Evolutionary conservation across 2,888 invertebrate species (phyloP).

Genomic region (Agrenia bidenticulata): DNA sequence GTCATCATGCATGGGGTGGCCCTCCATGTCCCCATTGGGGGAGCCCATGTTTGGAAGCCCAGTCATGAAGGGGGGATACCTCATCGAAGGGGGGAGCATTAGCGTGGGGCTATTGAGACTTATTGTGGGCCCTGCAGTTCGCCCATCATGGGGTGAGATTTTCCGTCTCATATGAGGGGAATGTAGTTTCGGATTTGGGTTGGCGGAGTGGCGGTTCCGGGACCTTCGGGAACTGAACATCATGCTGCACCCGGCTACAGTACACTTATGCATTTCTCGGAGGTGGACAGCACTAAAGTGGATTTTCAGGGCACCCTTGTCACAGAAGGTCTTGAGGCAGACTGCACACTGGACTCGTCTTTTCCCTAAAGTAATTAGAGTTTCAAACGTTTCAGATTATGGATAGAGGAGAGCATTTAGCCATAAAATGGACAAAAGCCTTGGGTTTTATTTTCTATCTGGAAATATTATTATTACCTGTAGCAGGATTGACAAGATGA

Average conservation of each 20-base stretch:
- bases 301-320: constrained; percentile 98
- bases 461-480: too few species aligned
- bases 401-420: neutral
- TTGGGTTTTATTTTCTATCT: too few species aligned
- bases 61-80: neutral
- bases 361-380: constrained; percentile 65
- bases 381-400: too few species aligned
- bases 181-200: constrained; percentile 97
- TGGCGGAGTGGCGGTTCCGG: constrained; percentile 93
- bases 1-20: constrained; percentile 53
- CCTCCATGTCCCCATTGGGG: constrained; percentile 45
- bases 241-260: constrained; percentile 98
- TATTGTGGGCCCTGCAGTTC: constrained; percentile 79
- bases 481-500: constrained; percentile 37
- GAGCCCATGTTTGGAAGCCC: constrained; percentile 33
- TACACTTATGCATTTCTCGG: constrained; percentile 99
- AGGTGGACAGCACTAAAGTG: constrained; percentile 98
- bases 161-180: constrained; percentile 91
- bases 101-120: constrained; percentile 38
- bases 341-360: constrained; percentile 97
- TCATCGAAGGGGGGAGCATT: constrained; percentile 36
- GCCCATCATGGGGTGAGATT: constrained; percentile 83
- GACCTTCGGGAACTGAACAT: constrained; percentile 97
- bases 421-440: too few species aligned
- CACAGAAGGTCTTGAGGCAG: constrained; percentile 98